phyloP scores from a whole-genome alignment of 2,113 vertebrate genomes.

The Nematolebias whitei region DNA sequence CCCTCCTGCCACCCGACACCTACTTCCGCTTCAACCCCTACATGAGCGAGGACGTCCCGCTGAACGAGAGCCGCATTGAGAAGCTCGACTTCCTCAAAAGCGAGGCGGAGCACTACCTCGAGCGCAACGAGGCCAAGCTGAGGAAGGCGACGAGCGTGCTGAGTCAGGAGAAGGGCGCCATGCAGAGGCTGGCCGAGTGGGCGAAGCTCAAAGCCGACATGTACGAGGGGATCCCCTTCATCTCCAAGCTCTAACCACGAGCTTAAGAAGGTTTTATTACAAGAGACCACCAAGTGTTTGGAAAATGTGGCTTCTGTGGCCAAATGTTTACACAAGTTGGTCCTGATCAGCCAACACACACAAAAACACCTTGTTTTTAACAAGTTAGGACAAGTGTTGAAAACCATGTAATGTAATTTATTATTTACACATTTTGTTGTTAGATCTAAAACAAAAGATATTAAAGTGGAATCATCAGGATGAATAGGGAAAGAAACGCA shows the following conservation, averaged over 20 bases:
- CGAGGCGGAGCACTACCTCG: conserved; percentile 88
- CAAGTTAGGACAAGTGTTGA: background rate
- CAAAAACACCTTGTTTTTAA: no score
- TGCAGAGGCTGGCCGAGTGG: conserved; percentile 92
- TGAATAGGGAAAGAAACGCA: no score
- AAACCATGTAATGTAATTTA: background rate
- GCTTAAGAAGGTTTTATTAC: background rate
- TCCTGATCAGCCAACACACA: no score
- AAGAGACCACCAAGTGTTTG: background rate
- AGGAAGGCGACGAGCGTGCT: conserved; percentile 87
- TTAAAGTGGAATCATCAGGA: no score
- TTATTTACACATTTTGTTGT: no score
- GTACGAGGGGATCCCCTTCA: conserved; percentile 88
- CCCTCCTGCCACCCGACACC: conserved; percentile 88
- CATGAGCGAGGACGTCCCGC: conserved; percentile 90
- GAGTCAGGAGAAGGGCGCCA: conserved; percentile 85
- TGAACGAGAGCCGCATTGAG: conserved; percentile 92
- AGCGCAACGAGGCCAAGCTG: conserved; percentile 92
- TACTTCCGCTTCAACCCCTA: conserved; percentile 97
- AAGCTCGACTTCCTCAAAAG: conserved; percentile 88
- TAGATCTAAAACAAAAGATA: no score
- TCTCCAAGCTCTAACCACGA: conserved; percentile 85
- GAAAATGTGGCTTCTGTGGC: background rate
- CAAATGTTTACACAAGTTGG: no score
- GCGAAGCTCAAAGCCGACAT: conserved; percentile 88